Base-by-base conservation (phyloP, 1,140 invertebrate species). In the Trigoniulus corallinus region DNA sequence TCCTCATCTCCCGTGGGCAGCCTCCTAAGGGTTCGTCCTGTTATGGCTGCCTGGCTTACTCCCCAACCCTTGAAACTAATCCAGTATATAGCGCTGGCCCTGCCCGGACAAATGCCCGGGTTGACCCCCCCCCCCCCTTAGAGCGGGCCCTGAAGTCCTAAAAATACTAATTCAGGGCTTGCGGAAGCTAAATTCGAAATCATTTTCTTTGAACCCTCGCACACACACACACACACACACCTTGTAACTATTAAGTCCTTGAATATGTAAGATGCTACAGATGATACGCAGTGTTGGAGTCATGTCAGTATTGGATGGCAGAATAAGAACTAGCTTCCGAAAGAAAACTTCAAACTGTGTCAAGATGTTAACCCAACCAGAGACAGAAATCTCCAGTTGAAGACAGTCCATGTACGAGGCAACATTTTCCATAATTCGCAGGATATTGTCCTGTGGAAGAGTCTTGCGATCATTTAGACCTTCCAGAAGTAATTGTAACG, bases 371-470 rank as follows among this genome's bases (percentile, higher is more conserved):
- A 44, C 48, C 23, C 71, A 73, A 39, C 79, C 71, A 0, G 79
- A 79, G 18, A 82, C 72, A 13, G 78, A 77, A 2, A 80, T 81
- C 63, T 96, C 91, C 51, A 88, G 66, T 2, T 88, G 82, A 29
- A 98, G 71, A 68, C 85, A 91, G 59, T 93, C 88, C 61, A 97
- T 73, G 68, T 98, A 98, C 60, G 78, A 82, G 1, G 89, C 82
- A 58, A 97, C 78, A 68, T 98, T 98, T 56, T 79, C 75, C 25
- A 95, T 67, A 42, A 93, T 82, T 40, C 75, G 73, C 2, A 76
- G 73, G 24, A 87, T 58, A 39, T 75, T 73, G 53, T 92, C 88
- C 23, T 78, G 68, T 2, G 87, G 81, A 43, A 96, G 61, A 1
- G 79, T 80, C 68, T 95, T 95, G 64, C 84, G 86, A 0, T 80